Evolutionary conservation across 2,113 vertebrate species (phyloP), one percentile per base, ranked within the genome.

Genomic region (Scomber scombrus): DNA sequence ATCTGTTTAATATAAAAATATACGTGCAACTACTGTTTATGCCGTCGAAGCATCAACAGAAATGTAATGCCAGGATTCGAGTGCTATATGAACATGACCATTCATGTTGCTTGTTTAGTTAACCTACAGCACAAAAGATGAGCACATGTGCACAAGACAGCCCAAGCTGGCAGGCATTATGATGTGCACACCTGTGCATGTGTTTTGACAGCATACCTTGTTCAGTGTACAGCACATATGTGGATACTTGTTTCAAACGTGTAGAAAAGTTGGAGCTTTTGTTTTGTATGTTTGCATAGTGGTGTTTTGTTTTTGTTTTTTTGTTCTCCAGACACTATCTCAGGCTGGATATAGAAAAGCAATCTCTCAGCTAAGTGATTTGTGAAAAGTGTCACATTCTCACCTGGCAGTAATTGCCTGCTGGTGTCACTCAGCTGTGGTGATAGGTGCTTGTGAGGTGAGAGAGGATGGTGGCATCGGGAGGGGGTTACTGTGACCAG

Each of bases 361-460:
- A 89, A 88, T 89, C 78, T 85, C 55, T 83, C 75, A 74, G 85
- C 73, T 79, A 87, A 92, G 86, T 88, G 89, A 90, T 91, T 89
- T 91, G 79, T 86, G 71, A 85, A 87, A 91, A 84, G 86, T 87
- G 85, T 92, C 86, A 92, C 68, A 83, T 82, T 91, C 78, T 85
- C 69, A 91, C 85, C 79, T 86, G 82, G 82, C 70, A 83, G 79
- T 89, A 88, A 90, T 88, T 91, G 89, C 80, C 74, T 89, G 63
- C 73, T 84, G 72, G 76, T 89, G 87, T 82, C 52, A 18, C 75
- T 80, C 76, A 89, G 76, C 81, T 88, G 75, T 55, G 54, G 75
- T 68, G 75, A 84, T 71, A 75, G 72, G 73, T 75, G 69, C 57
- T 80, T 3, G 60, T 74, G 73, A 76, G 74, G 62, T 11, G 13